phyloP scores from a whole-genome alignment of 2,113 vertebrate species.

The Gavialis gangeticus region DNA sequence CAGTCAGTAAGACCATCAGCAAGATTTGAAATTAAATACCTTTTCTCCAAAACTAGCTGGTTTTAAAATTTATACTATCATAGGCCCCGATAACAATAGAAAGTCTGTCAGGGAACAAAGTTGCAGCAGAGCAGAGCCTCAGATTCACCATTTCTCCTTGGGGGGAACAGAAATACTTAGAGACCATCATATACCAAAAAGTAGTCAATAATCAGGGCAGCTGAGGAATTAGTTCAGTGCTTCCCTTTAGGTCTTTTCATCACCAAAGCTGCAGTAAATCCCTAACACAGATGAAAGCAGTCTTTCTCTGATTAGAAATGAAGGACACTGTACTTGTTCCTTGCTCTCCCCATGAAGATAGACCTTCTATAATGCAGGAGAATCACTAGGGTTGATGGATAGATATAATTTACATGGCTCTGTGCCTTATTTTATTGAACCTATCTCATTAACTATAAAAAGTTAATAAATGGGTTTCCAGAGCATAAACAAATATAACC shows the following conservation, averaged over 20 bases:
- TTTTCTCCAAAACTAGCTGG: not conserved
- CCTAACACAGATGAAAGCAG: not conserved
- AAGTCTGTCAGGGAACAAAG: not conserved
- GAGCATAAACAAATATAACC: not conserved
- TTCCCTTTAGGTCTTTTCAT: not conserved
- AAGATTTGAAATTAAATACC: not conserved
- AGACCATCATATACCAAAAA: not conserved
- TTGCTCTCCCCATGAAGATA: fast-evolving
- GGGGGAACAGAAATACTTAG: not conserved
- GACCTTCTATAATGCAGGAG: not conserved
- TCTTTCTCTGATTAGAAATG: not conserved
- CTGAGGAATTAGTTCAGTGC: not conserved
- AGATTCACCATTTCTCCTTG: not conserved
- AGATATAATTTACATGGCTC: fast-evolving
- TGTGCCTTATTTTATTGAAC: not conserved
- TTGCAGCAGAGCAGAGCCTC: not conserved
- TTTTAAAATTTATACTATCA: not conserved
- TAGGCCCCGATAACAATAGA: not conserved
- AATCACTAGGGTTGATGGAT: not conserved
- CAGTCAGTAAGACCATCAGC: not conserved
- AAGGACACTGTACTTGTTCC: not conserved
- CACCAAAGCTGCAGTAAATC: not conserved
- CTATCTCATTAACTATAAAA: not conserved
- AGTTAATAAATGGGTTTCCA: not conserved
- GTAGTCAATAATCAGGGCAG: not conserved